Evolutionary conservation across 2,113 vertebrate species (phyloP).

Genomic region (Malurus alboscapulatus): DNA sequence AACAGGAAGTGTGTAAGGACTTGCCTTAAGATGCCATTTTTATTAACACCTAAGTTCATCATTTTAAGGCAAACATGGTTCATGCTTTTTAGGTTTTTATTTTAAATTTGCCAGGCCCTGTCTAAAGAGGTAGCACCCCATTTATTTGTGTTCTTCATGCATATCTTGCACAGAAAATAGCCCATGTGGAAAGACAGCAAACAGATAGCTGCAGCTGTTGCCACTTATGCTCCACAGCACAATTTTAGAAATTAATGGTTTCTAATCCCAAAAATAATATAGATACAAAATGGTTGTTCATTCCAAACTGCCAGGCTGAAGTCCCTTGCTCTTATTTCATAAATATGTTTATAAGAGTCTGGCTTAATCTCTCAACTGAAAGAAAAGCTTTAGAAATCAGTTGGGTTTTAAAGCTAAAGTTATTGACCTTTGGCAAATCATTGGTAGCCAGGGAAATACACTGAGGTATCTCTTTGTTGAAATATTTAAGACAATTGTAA

Average conservation of each 20-base stretch:
- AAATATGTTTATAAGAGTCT: slow-evolving; percentile 53
- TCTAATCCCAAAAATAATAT: slow-evolving; percentile 70
- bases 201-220: slow-evolving; percentile 68
- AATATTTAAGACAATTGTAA: slow-evolving; percentile 57
- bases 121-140: not conserved
- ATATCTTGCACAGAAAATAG: slow-evolving; percentile 55
- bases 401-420: slow-evolving; percentile 14
- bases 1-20: slow-evolving; percentile 16
- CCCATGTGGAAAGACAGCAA: slow-evolving; percentile 68
- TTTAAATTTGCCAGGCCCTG: not conserved
- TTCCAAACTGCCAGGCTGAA: slow-evolving; percentile 34
- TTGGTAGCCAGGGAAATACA: not conserved
- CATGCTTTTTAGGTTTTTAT: slow-evolving; percentile 18
- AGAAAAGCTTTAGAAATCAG: not conserved
- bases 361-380: slow-evolving; percentile 1
- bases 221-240: slow-evolving; percentile 71
- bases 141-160: slow-evolving; percentile 31
- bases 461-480: slow-evolving; percentile 19
- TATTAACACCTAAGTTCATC: slow-evolving; percentile 33
- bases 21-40: slow-evolving; percentile 54
- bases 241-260: slow-evolving; percentile 71
- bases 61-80: slow-evolving; percentile 27
- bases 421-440: slow-evolving; percentile 25
- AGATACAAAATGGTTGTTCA: slow-evolving; percentile 27
- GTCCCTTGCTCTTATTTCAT: slow-evolving; percentile 52